Conservation (phyloP, 2,797 vertebrate genomes). For the Toxotes lorentzi region DNA sequence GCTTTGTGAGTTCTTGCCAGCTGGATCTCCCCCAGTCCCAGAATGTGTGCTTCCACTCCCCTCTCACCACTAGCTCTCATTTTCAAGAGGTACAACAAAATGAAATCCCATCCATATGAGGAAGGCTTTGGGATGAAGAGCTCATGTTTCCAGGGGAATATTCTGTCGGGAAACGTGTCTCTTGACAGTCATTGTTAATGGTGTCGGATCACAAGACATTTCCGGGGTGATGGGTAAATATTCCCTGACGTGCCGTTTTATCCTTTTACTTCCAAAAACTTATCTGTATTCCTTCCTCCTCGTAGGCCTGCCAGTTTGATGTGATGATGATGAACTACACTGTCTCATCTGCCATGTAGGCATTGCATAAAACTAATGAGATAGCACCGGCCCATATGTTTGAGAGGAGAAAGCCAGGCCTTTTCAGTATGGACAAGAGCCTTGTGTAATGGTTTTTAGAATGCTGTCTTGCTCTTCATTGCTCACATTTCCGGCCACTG, state of each 20-base stretch:
- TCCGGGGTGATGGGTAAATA: conserved; percentile 56
- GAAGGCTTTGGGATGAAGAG: conserved; percentile 56
- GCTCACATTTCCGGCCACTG: conserved; percentile 71
- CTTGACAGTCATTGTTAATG: conserved; percentile 52
- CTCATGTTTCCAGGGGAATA: conserved; percentile 41
- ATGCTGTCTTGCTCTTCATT: conserved; percentile 54
- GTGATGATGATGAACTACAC: conserved; percentile 68
- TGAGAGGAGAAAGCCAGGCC: conserved; percentile 23
- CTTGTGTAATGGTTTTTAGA: conserved; percentile 66
- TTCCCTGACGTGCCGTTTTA: conserved; percentile 21
- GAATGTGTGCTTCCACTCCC: conserved; percentile 75
- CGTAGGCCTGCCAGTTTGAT: conserved; percentile 46
- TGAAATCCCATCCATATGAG: conserved; percentile 65
- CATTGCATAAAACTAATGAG: conserved; percentile 61
- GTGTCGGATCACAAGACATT: conserved; percentile 55
- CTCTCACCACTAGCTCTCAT: conserved; percentile 55
- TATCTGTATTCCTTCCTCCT: conserved; percentile 61
- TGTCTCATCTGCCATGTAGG: conserved; percentile 57
- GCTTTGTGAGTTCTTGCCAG: conserved; percentile 75
- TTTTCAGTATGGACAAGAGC: conserved; percentile 44
- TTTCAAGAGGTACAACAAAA: conserved; percentile 75
- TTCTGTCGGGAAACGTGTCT: conserved; percentile 39
- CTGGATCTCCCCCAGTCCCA: conserved; percentile 77
- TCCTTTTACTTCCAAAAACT: conserved; percentile 40
- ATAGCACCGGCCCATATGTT: conserved; percentile 43